Base-by-base conservation (phyloP, 2,113 vertebrate species). In the Felis catus region DNA sequence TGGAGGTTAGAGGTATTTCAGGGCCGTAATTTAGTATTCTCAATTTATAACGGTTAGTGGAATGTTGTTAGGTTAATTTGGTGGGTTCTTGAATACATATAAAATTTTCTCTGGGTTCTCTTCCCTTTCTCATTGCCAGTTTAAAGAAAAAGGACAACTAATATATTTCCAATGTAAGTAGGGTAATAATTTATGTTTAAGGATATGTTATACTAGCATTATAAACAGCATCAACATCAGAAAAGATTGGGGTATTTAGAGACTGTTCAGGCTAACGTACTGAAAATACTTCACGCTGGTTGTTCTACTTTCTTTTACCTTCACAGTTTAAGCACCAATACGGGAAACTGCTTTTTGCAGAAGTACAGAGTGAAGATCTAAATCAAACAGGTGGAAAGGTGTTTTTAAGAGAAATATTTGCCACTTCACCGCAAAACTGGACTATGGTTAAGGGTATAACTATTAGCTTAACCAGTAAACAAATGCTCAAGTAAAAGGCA, bases 1-100 rank as follows among this genome's bases (percentile, higher is more conserved):
- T 81, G 80, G 83, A 97, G 63, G 97, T 98, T 91, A 96, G 95
- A 97, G 80, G 51, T 91, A 95, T 97, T 98, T 51, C 7, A 31
- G 70, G 95, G 61, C 66, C 95, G 74, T 89, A 79, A 79, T 96
- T 98, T 89, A 93, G 95, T 92, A 83, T 95, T 98, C 86, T 71
- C 83, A 74, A 74, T 78, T 92, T 98, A 92, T 13, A 95, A 84
- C 87, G 66, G 33, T 94, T 94, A 95, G 71, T 15, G 96, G 88
- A 96, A 16, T 76, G 39, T 85, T 82, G 3, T 45, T 96, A 78
- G 36, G 51, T 31, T 96, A 90, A 95, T 87, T 95, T 80, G 33
- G 33, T 58, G 80, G 36, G 33, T 76, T 80, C 51, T 89, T 53
- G 68, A 81, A 91, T 81, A 58, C 11, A 33, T 74, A 19, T 2